Evolutionary conservation across 2,888 invertebrate species (phyloP), one percentile per base, ranked within the genome.

Genomic region (Morpho helenor): DNA sequence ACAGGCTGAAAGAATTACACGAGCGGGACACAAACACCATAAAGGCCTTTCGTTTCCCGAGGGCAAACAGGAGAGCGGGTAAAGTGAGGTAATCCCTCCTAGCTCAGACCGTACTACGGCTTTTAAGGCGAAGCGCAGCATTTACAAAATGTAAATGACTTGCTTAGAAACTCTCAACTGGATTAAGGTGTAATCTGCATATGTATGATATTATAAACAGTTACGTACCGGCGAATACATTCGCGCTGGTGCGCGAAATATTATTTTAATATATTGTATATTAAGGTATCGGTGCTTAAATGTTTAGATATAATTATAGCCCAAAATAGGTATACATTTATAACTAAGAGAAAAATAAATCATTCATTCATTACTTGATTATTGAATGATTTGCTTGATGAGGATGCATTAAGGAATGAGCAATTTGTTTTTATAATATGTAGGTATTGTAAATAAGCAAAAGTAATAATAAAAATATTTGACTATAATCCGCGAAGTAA

Each of bases 1-100:
- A 88, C 86, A 86, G 72, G 72, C 78, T 86, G 77, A 82, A 86
- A 84, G 84, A 85, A 87, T 85, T 82, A 85, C 79, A 76, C 67
- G 79, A 79, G 80, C 73, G 76, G 76, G 84, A 85, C 84, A 84
- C 80, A 83, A 80, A 82, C 80, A 82, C 74, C 74, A 73, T 80
- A 79, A 79, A 79, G 71, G 75, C 74, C 74, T 69, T 73, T 76
- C 76, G 60, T 71, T 70, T 78, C 76, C 73, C 73, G 62, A 72
- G 74, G 75, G 81, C 79, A 84, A 84, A 87, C 81, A 82, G 74
- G 69, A 71, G 71, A 76, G 73, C 31, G 64, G 71, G 79, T 76
- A 76, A 81, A 84, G 81, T 85, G 80, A 80, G 79, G 82, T 85
- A 86, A 88, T 87, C 84, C 79, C 72, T 74, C 70, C 77, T 78